phyloP scores from a whole-genome alignment of 2,797 vertebrate genomes.

The Paramormyrops hopkinsi region DNA sequence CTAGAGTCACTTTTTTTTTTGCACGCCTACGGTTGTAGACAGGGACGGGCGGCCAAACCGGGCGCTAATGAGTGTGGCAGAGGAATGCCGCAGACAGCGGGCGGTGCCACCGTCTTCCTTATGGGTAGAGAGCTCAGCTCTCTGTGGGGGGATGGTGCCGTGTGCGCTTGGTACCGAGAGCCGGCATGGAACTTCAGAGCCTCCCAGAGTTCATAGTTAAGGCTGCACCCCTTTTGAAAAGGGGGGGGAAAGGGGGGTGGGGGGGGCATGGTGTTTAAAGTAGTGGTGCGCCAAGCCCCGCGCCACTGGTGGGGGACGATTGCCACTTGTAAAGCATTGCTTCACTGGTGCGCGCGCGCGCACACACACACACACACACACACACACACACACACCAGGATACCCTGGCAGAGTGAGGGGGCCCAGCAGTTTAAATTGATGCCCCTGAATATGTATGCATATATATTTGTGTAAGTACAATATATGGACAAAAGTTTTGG shows the following conservation, averaged over 20 bases:
- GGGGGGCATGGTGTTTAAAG: too few relatives aligned
- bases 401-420: too few relatives aligned
- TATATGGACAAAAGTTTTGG: not conserved
- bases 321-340: not conserved
- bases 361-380: not conserved
- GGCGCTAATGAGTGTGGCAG: not conserved
- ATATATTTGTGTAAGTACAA: not conserved
- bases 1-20: not conserved
- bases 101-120: not conserved
- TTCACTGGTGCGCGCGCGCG: not conserved
- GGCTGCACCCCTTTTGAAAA: not conserved
- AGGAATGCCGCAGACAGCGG: not conserved
- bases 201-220: not conserved
- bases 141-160: not conserved
- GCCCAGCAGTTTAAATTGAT: too few relatives aligned
- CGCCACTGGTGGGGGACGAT: not conserved
- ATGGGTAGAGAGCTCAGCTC: not conserved
- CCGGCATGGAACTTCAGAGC: not conserved
- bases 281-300: not conserved
- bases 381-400: not conserved
- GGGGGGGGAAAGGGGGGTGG: too few relatives aligned
- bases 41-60: not conserved
- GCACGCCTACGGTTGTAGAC: constrained; percentile 21
- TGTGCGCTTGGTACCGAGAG: not conserved
- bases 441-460: not conserved